A percentile compares a stretch with the other conserved stretches of the same genome.
Evolutionary conservation across 2,797 vertebrate species (phyloP).

Genomic region (Tamandua tetradactyla): DNA sequence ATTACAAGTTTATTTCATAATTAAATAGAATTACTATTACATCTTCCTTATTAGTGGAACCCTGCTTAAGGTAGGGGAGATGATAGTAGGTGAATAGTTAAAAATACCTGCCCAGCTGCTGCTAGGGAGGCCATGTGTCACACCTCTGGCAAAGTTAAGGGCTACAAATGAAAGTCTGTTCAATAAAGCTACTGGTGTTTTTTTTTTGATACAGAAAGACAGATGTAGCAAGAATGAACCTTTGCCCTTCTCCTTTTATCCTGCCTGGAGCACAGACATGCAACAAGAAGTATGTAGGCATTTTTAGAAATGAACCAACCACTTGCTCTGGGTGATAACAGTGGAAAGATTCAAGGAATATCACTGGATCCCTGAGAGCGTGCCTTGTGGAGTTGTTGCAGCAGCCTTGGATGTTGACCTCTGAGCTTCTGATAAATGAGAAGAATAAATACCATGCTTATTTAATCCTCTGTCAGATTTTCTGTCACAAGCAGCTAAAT

Average conservation of each 20-base stretch:
- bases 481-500: neutral
- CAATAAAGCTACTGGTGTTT: neutral
- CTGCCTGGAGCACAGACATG: neutral
- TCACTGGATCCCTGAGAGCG: neutral
- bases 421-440: neutral
- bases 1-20: constrained; percentile 10
- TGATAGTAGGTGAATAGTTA: neutral
- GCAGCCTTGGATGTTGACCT: neutral
- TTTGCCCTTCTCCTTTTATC: neutral
- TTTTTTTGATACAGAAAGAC: neutral
- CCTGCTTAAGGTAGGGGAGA: neutral
- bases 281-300: neutral
- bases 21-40: neutral
- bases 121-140: neutral
- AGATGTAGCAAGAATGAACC: neutral
- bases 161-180: neutral
- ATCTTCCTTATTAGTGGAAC: constrained; percentile 23
- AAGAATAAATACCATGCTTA: neutral
- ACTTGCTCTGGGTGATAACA: neutral
- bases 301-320: neutral
- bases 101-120: neutral
- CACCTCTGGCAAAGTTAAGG: neutral
- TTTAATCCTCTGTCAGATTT: neutral
- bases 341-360: neutral
- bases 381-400: neutral